Percentiles rank a stretch among this genome's conserved stretches.
These are phyloP conservation scores for Prochilodus magdalenae DNA, from an alignment of 2,113 vertebrate genomes.

Conservation along the genomic window DNA sequence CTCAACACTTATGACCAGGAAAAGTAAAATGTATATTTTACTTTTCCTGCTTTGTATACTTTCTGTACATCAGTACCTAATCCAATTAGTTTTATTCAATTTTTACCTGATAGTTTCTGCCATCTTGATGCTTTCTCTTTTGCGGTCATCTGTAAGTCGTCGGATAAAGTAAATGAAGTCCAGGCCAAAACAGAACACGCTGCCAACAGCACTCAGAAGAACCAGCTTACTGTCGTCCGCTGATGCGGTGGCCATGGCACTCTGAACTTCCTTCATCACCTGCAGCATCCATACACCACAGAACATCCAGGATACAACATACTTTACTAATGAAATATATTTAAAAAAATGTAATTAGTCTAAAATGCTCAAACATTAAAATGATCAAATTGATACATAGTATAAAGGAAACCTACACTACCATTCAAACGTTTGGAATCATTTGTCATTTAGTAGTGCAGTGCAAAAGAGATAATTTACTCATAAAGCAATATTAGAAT, in stretches of 20 bases:
- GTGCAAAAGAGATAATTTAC: too few relatives aligned
- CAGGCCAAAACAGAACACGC: slow-evolving; percentile 92
- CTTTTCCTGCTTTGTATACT: too few relatives aligned
- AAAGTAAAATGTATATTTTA: too few relatives aligned
- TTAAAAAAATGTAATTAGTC: too few relatives aligned
- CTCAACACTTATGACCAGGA: too few relatives aligned
- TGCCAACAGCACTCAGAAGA: slow-evolving; percentile 90
- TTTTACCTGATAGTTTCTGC: slow-evolving; percentile 93
- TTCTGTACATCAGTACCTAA: not conserved
- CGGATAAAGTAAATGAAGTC: slow-evolving; percentile 97
- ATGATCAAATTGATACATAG: too few relatives aligned
- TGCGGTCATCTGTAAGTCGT: slow-evolving; percentile 92
- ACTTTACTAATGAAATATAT: not conserved
- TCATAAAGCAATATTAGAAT: too few relatives aligned
- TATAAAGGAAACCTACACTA: too few relatives aligned
- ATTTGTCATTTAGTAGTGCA: too few relatives aligned
- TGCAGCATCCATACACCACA: slow-evolving; percentile 59
- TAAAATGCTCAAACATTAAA: too few relatives aligned
- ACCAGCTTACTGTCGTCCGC: slow-evolving; percentile 97
- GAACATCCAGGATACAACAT: not conserved
- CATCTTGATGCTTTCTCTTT: slow-evolving; percentile 97
- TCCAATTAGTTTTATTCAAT: not conserved
- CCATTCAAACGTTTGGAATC: too few relatives aligned
- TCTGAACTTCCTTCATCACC: slow-evolving; percentile 99
- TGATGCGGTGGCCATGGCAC: slow-evolving; percentile 93